Evolutionary conservation across 2,888 invertebrate species (phyloP).

Genomic region (Ennomos erosarius): DNA sequence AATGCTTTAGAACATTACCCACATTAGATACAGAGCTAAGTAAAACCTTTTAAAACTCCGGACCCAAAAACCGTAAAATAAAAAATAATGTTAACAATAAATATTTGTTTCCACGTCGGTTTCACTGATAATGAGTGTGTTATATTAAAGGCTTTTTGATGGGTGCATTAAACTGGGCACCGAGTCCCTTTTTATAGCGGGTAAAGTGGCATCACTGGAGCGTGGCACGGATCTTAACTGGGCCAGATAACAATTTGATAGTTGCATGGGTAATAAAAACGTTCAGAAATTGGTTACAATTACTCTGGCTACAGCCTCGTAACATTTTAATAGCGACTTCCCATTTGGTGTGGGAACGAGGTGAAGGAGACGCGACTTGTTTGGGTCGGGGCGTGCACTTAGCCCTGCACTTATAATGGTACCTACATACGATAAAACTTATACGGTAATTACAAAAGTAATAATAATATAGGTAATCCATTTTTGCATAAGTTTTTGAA

Average conservation of each 20-base stretch:
- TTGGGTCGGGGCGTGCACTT: slow-evolving; percentile 19
- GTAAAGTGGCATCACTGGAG: slow-evolving; percentile 50
- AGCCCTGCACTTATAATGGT: slow-evolving; percentile 1
- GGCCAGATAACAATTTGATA: slow-evolving; percentile 74
- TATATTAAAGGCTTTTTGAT: slow-evolving; percentile 32
- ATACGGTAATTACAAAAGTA: too few relatives aligned
- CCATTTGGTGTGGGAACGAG: slow-evolving; percentile 72
- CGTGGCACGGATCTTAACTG: slow-evolving; percentile 57
- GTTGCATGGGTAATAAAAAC: slow-evolving; percentile 79
- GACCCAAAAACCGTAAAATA: slow-evolving; percentile 10
- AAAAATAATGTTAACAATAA: slow-evolving; percentile 23
- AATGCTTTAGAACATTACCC: too few relatives aligned
- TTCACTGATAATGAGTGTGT: slow-evolving; percentile 20
- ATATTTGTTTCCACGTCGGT: slow-evolving; percentile 28
- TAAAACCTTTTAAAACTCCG: not conserved
- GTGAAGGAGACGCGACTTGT: slow-evolving; percentile 5
- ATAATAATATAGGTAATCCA: too few relatives aligned
- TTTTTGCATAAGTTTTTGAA: too few relatives aligned
- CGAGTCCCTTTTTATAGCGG: slow-evolving; percentile 45
- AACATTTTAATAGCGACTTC: slow-evolving; percentile 77
- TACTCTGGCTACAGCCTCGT: slow-evolving; percentile 76
- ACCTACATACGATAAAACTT: too few relatives aligned
- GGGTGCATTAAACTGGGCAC: slow-evolving; percentile 24
- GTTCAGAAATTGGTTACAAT: slow-evolving; percentile 79
- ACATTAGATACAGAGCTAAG: too few relatives aligned